Percentiles rank a stretch among this genome's conserved stretches.
phyloP scores from a whole-genome alignment of 2,113 vertebrate genomes.

The Cettia cetti region DNA sequence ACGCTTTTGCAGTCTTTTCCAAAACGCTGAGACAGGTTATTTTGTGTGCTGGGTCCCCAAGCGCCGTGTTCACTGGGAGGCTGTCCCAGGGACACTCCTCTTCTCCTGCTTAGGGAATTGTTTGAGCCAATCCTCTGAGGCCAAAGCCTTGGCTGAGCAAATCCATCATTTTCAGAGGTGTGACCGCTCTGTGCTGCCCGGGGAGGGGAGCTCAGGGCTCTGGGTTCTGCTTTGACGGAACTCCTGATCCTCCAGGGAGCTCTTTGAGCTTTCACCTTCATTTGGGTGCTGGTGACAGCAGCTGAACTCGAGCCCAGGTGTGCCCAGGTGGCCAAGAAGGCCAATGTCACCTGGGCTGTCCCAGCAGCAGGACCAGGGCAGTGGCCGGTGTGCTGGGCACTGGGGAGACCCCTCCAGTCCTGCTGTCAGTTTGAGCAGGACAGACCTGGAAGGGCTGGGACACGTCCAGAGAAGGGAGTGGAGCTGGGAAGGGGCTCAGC shows the following conservation, averaged over 20 bases:
- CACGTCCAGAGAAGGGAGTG: accelerated
- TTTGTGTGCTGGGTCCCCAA: background rate
- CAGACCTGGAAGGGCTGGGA: background rate
- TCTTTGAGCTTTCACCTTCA: background rate
- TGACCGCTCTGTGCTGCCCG: background rate
- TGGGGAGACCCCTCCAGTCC: background rate
- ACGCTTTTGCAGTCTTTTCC: background rate
- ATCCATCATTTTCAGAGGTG: background rate
- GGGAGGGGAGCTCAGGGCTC: background rate
- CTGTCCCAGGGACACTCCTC: background rate
- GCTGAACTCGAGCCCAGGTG: background rate
- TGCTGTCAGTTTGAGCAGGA: background rate
- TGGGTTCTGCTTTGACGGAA: background rate
- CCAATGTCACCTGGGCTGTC: background rate
- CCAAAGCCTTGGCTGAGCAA: background rate
- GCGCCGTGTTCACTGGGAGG: background rate
- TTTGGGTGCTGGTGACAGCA: accelerated
- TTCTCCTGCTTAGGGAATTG: background rate
- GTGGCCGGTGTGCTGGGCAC: background rate
- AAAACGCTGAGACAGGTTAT: background rate
- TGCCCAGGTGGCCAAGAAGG: background rate
- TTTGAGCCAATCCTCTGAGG: background rate
- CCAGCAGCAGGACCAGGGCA: background rate
- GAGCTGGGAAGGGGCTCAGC: background rate
- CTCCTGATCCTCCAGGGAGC: background rate